Conservation (phyloP, 2,888 invertebrate species). For the Anoncus sp. region DNA sequence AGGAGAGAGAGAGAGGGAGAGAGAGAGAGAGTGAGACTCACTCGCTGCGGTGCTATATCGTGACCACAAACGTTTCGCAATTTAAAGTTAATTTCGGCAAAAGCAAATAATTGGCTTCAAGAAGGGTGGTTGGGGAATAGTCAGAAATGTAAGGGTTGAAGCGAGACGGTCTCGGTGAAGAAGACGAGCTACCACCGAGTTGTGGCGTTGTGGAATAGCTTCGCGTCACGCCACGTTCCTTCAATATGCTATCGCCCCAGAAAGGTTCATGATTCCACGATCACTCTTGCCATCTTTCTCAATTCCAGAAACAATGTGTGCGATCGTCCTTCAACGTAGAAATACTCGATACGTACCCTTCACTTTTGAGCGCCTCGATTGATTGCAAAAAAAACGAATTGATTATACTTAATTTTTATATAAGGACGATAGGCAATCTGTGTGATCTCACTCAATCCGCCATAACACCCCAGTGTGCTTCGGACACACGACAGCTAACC, state of each 20-base stretch:
- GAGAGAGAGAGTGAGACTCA: too few relatives aligned
- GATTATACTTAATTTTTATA: conserved; percentile 34
- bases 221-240: conserved; percentile 76
- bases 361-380: conserved; percentile 19
- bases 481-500: neutral
- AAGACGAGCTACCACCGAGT: conserved; percentile 49
- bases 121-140: conserved; percentile 56
- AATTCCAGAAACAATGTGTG: conserved; percentile 7
- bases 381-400: conserved; percentile 27
- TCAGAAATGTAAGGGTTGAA: conserved; percentile 69
- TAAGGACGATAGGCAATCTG: conserved; percentile 5
- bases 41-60: conserved; percentile 37
- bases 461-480: conserved; percentile 5
- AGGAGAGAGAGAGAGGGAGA: conserved; percentile 41
- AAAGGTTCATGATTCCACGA: conserved; percentile 32
- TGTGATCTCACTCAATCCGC: conserved; percentile 23
- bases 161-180: conserved; percentile 58
- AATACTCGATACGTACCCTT: conserved; percentile 29
- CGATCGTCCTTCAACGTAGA: neutral
- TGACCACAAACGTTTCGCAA: conserved; percentile 72
- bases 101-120: conserved; percentile 79
- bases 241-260: conserved; percentile 48
- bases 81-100: conserved; percentile 80
- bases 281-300: conserved; percentile 2
- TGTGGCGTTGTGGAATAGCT: conserved; percentile 72